Percentiles rank a stretch among this genome's conserved stretches.
phyloP scores from a whole-genome alignment of 2,113 vertebrate species.

The Rafetus swinhoei region DNA sequence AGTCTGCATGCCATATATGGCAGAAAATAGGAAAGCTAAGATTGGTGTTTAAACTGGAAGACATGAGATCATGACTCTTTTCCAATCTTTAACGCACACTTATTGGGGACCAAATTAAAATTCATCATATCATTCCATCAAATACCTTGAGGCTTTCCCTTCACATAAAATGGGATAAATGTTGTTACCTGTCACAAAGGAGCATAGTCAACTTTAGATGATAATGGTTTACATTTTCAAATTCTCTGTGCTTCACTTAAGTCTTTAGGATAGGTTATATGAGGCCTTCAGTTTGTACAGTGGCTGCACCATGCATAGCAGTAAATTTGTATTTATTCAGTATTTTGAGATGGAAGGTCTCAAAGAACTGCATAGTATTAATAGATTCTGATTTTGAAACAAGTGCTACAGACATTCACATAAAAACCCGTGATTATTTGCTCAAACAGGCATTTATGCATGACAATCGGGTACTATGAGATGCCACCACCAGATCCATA shows the following conservation, averaged over 20 bases:
- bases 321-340: neutral
- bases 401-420: neutral
- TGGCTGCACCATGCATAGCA: too few species aligned
- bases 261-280: neutral
- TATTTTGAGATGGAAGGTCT: accelerated
- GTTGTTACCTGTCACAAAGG: neutral
- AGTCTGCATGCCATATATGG: accelerated
- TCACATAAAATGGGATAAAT: neutral
- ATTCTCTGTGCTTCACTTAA: neutral
- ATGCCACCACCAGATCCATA: too few species aligned
- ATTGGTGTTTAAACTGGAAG: neutral
- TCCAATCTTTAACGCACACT: neutral
- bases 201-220: neutral
- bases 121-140: neutral
- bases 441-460: neutral
- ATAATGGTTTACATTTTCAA: neutral
- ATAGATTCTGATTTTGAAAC: neutral
- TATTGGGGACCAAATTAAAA: neutral
- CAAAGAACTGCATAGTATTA: neutral
- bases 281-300: neutral
- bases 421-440: neutral
- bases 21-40: neutral
- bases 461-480: too few species aligned
- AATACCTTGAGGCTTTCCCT: neutral
- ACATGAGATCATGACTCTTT: neutral